Evolutionary conservation across 2,797 vertebrate genomes (phyloP).

Genomic region (Gephyroberyx darwinii): DNA sequence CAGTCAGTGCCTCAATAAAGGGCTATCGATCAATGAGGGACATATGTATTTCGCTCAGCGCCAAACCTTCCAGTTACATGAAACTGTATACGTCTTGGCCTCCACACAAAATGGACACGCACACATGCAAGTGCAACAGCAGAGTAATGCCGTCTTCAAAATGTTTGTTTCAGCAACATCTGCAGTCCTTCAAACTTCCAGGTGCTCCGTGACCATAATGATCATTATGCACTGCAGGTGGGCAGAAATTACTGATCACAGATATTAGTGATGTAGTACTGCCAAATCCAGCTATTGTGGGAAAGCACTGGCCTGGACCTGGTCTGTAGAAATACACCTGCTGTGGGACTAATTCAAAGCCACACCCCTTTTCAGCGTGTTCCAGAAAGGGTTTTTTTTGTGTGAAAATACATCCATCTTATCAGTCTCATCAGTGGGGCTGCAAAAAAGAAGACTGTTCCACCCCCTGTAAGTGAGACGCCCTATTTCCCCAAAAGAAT

Average conservation of each 20-base stretch:
- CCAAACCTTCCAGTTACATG: constrained; percentile 60
- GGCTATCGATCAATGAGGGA: constrained; percentile 56
- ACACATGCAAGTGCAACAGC: constrained; percentile 38
- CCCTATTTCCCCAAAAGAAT: background rate
- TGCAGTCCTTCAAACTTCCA: constrained; percentile 57
- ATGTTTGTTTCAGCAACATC: constrained; percentile 58
- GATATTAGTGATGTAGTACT: constrained; percentile 12
- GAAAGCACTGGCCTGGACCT: constrained; percentile 38
- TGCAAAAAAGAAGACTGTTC: too few relatives aligned
- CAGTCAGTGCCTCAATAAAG: constrained; percentile 41
- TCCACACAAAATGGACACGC: constrained; percentile 48
- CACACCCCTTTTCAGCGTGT: constrained; percentile 37
- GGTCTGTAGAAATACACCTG: constrained; percentile 58
- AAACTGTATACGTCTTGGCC: constrained; percentile 47
- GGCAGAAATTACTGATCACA: constrained; percentile 37
- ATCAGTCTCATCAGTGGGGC: too few relatives aligned
- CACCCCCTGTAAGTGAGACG: background rate
- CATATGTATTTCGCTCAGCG: constrained; percentile 41
- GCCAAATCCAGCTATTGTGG: constrained; percentile 35
- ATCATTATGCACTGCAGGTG: constrained; percentile 52
- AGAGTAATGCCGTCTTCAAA: constrained; percentile 20
- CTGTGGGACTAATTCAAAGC: constrained; percentile 43
- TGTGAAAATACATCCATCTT: constrained; percentile 18
- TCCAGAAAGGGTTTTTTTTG: constrained; percentile 32
- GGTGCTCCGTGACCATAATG: constrained; percentile 50